Conservation (phyloP, 2,797 vertebrate genomes). For the Betta splendens region DNA sequence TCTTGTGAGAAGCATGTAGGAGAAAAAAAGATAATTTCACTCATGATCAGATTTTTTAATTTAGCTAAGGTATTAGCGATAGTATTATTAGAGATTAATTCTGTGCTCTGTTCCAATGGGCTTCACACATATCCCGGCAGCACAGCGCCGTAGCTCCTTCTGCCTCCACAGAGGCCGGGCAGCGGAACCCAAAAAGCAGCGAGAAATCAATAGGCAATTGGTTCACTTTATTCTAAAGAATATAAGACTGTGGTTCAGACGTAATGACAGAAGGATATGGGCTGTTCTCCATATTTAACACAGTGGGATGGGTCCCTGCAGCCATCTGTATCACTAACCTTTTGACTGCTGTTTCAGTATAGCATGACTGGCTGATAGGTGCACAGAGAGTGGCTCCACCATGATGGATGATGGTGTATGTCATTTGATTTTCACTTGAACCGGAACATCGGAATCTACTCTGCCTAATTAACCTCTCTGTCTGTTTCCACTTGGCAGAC, state of each 20-base stretch:
- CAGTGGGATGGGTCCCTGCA: conserved; percentile 42
- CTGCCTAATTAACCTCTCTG: conserved; percentile 77
- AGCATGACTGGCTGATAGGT: conserved; percentile 53
- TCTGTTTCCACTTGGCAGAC: conserved; percentile 65
- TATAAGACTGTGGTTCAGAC: conserved; percentile 37
- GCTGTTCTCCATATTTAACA: conserved; percentile 56
- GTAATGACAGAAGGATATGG: conserved; percentile 49
- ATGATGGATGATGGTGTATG: conserved; percentile 75
- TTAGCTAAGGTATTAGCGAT: conserved; percentile 30
- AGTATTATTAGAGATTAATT: conserved; percentile 40
- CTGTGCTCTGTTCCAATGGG: conserved; percentile 19
- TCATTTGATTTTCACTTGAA: conserved; percentile 76
- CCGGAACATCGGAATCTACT: conserved; percentile 69
- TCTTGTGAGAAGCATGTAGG: conserved; percentile 41
- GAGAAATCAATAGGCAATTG: conserved; percentile 41
- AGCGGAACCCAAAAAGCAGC: conserved; percentile 13
- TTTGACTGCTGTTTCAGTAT: conserved; percentile 61
- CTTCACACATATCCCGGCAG: conserved; percentile 25
- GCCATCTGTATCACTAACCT: conserved; percentile 63
- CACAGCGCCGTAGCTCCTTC: neutral
- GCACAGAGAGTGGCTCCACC: conserved; percentile 39
- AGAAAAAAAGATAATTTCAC: conserved; percentile 72
- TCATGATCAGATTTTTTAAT: conserved; percentile 58
- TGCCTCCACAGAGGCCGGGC: conserved; percentile 7
- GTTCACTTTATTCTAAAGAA: conserved; percentile 44